Percentiles rank a stretch among this genome's conserved stretches.
These are phyloP conservation scores for Procambarus clarkii DNA, from an alignment of 1,140 invertebrate species.

Conservation along the genomic window DNA sequence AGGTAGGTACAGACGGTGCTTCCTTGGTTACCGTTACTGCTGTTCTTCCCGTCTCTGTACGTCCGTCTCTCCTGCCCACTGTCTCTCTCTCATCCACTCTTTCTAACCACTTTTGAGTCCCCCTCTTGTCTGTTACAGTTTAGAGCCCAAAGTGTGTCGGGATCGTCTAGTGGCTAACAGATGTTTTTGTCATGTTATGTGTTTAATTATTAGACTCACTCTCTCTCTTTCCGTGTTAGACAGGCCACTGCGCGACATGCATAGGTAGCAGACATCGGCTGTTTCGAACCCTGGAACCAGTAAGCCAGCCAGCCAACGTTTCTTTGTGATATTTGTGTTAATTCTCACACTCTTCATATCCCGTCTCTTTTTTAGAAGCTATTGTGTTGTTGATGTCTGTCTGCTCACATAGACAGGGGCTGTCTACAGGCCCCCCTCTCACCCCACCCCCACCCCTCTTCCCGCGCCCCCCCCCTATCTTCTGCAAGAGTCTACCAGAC, in stretches of 20 bases:
- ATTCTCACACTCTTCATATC: no score
- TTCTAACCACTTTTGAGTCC: neutral
- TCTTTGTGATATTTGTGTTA: no score
- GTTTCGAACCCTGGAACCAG: no score
- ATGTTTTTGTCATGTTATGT: neutral
- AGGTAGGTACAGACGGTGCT: slow-evolving; percentile 74
- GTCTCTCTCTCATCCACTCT: neutral
- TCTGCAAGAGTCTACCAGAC: neutral
- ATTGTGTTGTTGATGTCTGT: no score
- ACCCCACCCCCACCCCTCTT: neutral
- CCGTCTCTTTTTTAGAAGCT: no score
- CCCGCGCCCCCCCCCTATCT: no score
- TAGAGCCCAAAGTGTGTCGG: neutral
- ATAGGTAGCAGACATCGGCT: no score
- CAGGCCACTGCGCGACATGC: no score
- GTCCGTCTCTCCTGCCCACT: neutral
- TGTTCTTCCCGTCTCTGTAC: neutral
- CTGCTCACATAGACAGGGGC: neutral
- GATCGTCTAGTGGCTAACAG: neutral
- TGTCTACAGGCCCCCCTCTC: neutral
- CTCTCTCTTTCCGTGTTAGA: no score
- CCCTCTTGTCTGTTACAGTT: no score
- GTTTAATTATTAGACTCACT: no score
- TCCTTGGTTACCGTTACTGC: neutral
- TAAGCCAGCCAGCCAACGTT: no score